Evolutionary conservation across 2,113 vertebrate genomes (phyloP).

Genomic region (Spheniscus mendiculus): DNA sequence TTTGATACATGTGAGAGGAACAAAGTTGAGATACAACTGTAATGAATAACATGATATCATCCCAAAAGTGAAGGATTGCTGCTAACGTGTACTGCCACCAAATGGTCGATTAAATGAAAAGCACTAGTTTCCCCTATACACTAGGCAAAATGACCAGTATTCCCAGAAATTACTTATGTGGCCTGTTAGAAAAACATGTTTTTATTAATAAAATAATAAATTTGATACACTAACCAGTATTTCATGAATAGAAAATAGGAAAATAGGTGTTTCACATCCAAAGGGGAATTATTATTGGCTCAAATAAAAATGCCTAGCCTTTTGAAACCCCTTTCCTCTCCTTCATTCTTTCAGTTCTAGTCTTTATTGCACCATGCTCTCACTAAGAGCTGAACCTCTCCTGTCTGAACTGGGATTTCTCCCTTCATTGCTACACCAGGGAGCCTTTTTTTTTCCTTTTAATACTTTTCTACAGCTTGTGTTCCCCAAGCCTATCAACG

Average conservation of each 20-base stretch:
- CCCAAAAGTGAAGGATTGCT: not conserved
- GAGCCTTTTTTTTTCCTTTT: not conserved
- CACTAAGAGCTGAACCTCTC: not conserved
- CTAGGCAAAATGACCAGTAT: not conserved
- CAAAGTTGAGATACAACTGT: not conserved
- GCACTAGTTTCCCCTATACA: not conserved
- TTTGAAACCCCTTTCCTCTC: not conserved
- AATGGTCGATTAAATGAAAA: slow-evolving; percentile 57
- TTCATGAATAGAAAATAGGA: not conserved
- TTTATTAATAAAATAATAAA: not conserved
- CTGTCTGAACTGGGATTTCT: not conserved
- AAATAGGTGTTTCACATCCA: not conserved
- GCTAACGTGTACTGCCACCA: slow-evolving; percentile 74
- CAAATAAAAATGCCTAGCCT: not conserved
- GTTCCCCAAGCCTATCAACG: not conserved
- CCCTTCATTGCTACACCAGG: not conserved
- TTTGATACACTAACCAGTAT: not conserved
- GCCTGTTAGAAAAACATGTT: not conserved
- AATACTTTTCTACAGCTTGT: not conserved
- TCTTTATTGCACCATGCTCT: not conserved
- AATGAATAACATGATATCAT: not conserved
- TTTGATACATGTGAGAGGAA: not conserved
- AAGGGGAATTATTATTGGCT: not conserved
- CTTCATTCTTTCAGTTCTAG: not conserved
- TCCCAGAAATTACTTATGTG: not conserved